Percentiles rank a stretch among this genome's conserved stretches.
Conservation (phyloP, 2,113 vertebrate genomes). For the Aleadryas rufinucha region DNA sequence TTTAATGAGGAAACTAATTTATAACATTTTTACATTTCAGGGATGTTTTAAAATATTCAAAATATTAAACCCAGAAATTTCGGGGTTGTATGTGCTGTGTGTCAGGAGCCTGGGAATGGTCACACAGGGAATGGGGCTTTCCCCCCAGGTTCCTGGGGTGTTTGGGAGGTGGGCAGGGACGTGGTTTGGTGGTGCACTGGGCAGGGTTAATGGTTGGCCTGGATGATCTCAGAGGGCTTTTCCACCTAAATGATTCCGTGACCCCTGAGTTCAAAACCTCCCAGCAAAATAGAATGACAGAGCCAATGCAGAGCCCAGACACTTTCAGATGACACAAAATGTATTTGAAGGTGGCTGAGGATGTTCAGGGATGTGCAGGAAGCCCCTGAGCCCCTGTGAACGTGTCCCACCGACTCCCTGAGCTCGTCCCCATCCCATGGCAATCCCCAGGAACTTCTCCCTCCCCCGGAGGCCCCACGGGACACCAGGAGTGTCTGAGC, state of each 20-base stretch:
- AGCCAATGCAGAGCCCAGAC: neutral
- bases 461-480: neutral
- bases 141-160: neutral
- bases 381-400: neutral
- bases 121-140: neutral
- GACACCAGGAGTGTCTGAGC: neutral
- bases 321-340: accelerated
- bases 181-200: neutral
- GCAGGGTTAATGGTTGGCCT: neutral
- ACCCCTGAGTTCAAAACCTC: neutral
- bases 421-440: accelerated
- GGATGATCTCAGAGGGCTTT: neutral
- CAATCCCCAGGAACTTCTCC: neutral
- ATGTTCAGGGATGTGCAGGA: neutral
- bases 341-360: neutral
- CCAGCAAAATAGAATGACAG: accelerated
- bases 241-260: neutral
- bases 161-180: neutral
- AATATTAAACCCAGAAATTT: neutral
- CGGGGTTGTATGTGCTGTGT: neutral
- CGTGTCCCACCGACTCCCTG: accelerated
- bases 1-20: neutral
- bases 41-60: neutral
- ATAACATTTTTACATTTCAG: neutral
- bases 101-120: neutral